These are phyloP conservation scores for Drosophila nr. fundita DNA, from an alignment of 2,888 invertebrate genomes.

Conservation along the genomic window DNA sequence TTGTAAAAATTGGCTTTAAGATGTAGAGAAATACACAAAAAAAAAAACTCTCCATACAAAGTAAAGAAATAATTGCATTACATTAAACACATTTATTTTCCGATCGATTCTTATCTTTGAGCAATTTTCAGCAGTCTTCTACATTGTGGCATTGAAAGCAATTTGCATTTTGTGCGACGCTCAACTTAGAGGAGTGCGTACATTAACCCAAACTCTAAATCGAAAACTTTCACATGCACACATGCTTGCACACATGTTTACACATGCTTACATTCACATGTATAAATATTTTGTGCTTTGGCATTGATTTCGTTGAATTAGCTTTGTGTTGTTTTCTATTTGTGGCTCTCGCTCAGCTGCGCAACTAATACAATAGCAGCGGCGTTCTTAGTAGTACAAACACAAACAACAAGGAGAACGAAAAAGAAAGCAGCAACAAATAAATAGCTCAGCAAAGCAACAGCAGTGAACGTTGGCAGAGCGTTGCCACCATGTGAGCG, in stretches of 20 bases:
- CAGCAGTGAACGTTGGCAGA: constrained; percentile 24
- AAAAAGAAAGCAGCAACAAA: constrained; percentile 55
- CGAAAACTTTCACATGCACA: constrained; percentile 22
- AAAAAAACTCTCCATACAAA: neutral
- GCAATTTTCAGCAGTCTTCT: neutral
- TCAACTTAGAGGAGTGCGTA: constrained; percentile 26
- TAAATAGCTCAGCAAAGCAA: constrained; percentile 32
- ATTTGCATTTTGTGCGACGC: constrained; percentile 14
- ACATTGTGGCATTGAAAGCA: constrained; percentile 2
- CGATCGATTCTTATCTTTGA: neutral
- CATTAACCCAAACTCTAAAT: constrained; percentile 32
- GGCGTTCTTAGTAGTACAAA: constrained; percentile 8
- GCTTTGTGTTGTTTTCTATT: constrained; percentile 67
- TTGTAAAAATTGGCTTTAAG: no score
- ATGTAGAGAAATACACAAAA: neutral
- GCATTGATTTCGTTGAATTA: constrained; percentile 45
- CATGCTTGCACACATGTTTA: constrained; percentile 1
- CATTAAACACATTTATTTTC: neutral
- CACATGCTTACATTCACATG: neutral
- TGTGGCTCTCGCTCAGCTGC: constrained; percentile 50
- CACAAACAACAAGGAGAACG: constrained; percentile 14
- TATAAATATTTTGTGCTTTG: constrained; percentile 29
- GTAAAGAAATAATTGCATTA: neutral
- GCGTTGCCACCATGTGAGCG: constrained; percentile 45
- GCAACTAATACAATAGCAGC: constrained; percentile 21